Evolutionary conservation across 2,113 vertebrate genomes (phyloP).

Genomic region (Speoplatyrhinus poulsoni): DNA sequence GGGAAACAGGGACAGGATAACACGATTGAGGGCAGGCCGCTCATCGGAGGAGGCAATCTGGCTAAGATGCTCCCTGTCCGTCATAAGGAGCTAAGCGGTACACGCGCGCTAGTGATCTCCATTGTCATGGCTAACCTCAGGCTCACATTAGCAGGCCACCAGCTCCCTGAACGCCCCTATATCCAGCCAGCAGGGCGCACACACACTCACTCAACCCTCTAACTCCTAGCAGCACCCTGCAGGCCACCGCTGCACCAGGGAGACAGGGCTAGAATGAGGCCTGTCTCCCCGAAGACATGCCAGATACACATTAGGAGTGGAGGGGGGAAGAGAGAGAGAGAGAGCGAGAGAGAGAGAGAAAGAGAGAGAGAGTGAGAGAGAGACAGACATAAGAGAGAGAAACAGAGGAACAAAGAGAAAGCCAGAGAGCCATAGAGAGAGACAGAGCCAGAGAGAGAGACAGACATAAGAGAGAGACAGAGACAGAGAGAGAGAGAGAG

Average conservation of each 20-base stretch:
- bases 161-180: slow-evolving; percentile 51
- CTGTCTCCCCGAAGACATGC: slow-evolving; percentile 9
- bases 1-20: slow-evolving; percentile 58
- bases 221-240: slow-evolving; percentile 12
- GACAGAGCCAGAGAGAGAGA: background rate
- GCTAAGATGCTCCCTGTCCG: slow-evolving; percentile 60
- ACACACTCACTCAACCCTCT: slow-evolving; percentile 11
- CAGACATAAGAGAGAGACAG: too few relatives aligned
- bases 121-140: slow-evolving; percentile 64
- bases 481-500: background rate
- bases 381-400: too few relatives aligned
- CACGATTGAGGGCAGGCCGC: slow-evolving; percentile 63
- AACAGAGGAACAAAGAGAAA: too few relatives aligned
- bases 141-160: slow-evolving; percentile 69
- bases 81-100: slow-evolving; percentile 47
- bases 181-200: background rate
- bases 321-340: too few relatives aligned
- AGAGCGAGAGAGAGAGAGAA: background rate
- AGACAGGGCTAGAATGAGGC: slow-evolving; percentile 34
- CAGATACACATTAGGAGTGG: too few relatives aligned
- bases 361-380: background rate
- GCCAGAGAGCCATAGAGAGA: background rate
- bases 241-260: slow-evolving; percentile 8
- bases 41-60: slow-evolving; percentile 70
- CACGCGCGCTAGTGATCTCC: slow-evolving; percentile 65